Conservation (phyloP, 2,797 vertebrate genomes). For the Melanogrammus aeglefinus region DNA sequence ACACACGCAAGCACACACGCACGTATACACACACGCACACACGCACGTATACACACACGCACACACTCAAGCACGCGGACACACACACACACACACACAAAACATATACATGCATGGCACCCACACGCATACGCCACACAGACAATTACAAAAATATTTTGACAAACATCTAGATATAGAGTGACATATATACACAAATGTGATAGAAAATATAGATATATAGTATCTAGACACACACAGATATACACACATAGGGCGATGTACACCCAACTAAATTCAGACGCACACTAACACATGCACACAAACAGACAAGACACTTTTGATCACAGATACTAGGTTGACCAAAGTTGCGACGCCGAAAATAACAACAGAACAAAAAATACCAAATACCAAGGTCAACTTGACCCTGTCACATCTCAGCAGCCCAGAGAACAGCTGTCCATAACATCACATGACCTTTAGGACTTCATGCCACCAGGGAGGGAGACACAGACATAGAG, state of each 20-base stretch:
- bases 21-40: not conserved
- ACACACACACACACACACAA: not conserved
- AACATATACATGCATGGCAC: no score
- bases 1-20: no score
- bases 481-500: constrained; percentile 8
- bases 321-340: not conserved
- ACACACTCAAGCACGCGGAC: no score
- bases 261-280: no score
- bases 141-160: no score
- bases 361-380: not conserved
- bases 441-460: constrained; percentile 55
- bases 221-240: no score
- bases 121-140: not conserved
- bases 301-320: not conserved
- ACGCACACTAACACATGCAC: not conserved
- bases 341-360: not conserved
- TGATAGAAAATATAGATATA: no score
- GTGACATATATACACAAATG: no score
- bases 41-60: not conserved
- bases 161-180: no score
- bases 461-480: constrained; percentile 33
- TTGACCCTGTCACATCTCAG: not conserved
- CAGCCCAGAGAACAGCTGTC: constrained; percentile 52
- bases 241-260: no score
- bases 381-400: not conserved